phyloP scores from a whole-genome alignment of 1,140 invertebrate species.

The Cyclina sinensis region DNA sequence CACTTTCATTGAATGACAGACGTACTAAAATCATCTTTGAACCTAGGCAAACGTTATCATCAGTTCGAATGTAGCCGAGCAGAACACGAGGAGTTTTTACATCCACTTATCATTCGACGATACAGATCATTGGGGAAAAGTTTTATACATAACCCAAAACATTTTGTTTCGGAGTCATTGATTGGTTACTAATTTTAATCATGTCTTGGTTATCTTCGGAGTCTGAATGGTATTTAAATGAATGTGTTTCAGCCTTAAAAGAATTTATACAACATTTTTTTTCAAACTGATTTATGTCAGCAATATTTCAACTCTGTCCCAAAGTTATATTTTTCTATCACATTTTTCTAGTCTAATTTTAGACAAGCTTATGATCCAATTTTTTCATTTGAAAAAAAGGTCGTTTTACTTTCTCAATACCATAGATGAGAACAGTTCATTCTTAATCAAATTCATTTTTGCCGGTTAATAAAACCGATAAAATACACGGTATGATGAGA shows the following conservation, averaged over 20 bases:
- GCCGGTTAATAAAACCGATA: slow-evolving; percentile 39
- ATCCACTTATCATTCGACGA: slow-evolving; percentile 15
- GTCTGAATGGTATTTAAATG: neutral
- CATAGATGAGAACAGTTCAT: neutral
- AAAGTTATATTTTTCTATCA: too few species aligned
- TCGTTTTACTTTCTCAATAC: neutral
- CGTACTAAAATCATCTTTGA: slow-evolving; percentile 17
- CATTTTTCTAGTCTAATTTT: neutral
- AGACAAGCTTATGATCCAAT: neutral
- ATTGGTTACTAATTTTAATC: slow-evolving; percentile 26
- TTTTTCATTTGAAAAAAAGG: slow-evolving; percentile 17
- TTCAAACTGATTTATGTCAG: too few species aligned
- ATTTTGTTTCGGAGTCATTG: slow-evolving; percentile 27
- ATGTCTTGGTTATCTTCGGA: neutral
- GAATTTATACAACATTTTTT: too few species aligned
- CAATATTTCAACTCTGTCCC: too few species aligned
- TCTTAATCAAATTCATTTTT: slow-evolving; percentile 45
- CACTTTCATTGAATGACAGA: neutral
- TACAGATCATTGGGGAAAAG: slow-evolving; percentile 38
- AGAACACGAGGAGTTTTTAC: slow-evolving; percentile 27
- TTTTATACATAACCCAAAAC: slow-evolving; percentile 28
- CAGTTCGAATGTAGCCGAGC: slow-evolving; percentile 5
- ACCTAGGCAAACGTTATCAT: slow-evolving; percentile 17
- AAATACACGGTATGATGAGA: slow-evolving; percentile 25
- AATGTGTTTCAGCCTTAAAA: too few species aligned